Percentiles rank a stretch among this genome's conserved stretches.
These are phyloP conservation scores for Epinotia bilunana DNA, from an alignment of 2,888 invertebrate species.

Conservation along the genomic window DNA sequence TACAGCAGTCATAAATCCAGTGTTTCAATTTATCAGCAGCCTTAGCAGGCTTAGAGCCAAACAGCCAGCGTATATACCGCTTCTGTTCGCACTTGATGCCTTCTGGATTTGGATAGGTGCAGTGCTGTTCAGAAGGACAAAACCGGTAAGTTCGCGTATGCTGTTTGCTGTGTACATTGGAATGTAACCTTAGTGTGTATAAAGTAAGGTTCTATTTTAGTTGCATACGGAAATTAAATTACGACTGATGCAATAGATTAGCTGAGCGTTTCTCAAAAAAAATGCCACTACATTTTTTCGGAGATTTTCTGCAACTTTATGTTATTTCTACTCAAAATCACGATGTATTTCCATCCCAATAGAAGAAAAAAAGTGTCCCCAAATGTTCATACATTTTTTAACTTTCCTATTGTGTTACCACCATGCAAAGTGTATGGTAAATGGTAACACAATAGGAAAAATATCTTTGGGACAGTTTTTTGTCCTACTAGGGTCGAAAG, in stretches of 20 bases:
- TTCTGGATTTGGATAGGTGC: not conserved
- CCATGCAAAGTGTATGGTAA: no score
- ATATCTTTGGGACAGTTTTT: no score
- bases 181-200: not conserved
- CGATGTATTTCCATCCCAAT: no score
- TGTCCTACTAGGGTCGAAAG: no score
- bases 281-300: no score
- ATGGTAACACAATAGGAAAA: no score
- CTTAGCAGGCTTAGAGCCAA: not conserved
- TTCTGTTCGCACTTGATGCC: not conserved
- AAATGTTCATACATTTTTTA: no score
- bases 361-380: no score
- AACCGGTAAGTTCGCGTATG: not conserved
- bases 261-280: no score
- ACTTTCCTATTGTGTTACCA: no score
- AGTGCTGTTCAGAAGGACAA: not conserved
- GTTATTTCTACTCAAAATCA: no score
- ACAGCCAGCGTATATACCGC: not conserved
- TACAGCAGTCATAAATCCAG: slow-evolving; percentile 29
- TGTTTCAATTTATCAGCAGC: slow-evolving; percentile 40
- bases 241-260: not conserved
- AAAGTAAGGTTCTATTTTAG: not conserved
- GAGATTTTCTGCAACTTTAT: no score
- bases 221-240: not conserved
- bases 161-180: not conserved